These are phyloP conservation scores for Oreotrochilus melanogaster DNA, from an alignment of 2,113 vertebrate genomes.

Conservation along the genomic window DNA sequence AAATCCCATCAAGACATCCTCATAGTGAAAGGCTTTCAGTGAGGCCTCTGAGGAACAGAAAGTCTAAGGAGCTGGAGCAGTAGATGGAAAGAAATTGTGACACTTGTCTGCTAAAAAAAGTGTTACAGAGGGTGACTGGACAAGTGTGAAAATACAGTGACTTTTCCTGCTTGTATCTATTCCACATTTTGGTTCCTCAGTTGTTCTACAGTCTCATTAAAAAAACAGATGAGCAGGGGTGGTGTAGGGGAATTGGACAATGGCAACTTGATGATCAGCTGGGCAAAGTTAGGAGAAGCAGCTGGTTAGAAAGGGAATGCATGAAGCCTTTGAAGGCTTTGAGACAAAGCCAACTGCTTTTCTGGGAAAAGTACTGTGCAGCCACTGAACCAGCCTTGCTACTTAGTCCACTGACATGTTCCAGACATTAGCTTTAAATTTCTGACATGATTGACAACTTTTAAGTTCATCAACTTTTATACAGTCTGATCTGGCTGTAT, in stretches of 20 bases:
- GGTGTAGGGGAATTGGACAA: not conserved
- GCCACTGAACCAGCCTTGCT: not conserved
- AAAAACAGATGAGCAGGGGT: not conserved
- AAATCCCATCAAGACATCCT: not conserved
- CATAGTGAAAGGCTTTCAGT: not conserved
- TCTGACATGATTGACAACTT: not conserved
- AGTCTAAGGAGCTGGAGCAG: not conserved
- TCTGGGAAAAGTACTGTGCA: not conserved
- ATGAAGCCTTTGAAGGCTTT: not conserved
- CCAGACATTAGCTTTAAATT: slow-evolving; percentile 20
- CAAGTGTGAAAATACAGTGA: not conserved
- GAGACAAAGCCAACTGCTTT: not conserved
- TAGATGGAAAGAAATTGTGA: not conserved
- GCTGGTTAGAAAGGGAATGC: not conserved
- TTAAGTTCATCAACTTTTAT: not conserved
- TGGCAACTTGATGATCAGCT: not conserved
- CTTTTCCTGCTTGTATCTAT: not conserved
- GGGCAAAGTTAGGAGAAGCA: not conserved
- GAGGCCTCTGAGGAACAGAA: not conserved
- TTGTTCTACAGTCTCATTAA: not conserved
- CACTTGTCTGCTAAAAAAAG: not conserved
- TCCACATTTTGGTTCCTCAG: not conserved
- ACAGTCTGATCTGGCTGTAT: not conserved
- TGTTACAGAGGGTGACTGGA: not conserved
- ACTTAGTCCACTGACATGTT: not conserved